phyloP scores from a whole-genome alignment of 1,140 invertebrate genomes.

The Drosophila tani region DNA sequence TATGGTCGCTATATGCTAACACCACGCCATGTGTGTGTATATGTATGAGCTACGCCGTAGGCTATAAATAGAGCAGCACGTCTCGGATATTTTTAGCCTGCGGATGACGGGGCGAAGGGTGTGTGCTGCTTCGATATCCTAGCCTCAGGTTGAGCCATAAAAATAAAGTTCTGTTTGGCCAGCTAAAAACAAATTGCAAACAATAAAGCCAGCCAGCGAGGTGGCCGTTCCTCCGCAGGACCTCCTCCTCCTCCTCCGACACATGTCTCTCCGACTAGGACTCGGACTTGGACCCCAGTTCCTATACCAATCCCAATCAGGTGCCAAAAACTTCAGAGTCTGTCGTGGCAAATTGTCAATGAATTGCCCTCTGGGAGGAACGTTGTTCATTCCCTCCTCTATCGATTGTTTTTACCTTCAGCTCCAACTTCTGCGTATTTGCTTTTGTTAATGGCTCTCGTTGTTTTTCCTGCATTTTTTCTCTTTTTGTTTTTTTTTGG shows the following conservation, averaged over 20 bases:
- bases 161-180: slow-evolving; percentile 74
- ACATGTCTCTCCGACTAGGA: slow-evolving; percentile 24
- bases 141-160: slow-evolving; percentile 51
- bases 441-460: slow-evolving; percentile 45
- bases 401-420: slow-evolving; percentile 65
- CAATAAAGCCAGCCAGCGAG: slow-evolving; percentile 57
- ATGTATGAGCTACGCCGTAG: slow-evolving; percentile 34
- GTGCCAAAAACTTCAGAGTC: slow-evolving; percentile 48
- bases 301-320: slow-evolving; percentile 34
- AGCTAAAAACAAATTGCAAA: slow-evolving; percentile 82
- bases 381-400: slow-evolving; percentile 24
- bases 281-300: not conserved
- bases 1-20: slow-evolving; percentile 20
- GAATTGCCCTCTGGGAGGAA: slow-evolving; percentile 50
- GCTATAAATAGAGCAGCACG: slow-evolving; percentile 75
- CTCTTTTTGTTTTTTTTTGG: slow-evolving; percentile 40
- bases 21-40: no score
- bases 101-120: slow-evolving; percentile 15
- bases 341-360: slow-evolving; percentile 65
- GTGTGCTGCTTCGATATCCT: slow-evolving; percentile 29
- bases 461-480: slow-evolving; percentile 8
- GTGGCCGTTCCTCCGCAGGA: slow-evolving; percentile 28
- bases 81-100: slow-evolving; percentile 65
- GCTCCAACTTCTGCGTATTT: slow-evolving; percentile 22
- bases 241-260: slow-evolving; percentile 18